Evolutionary conservation across 2,797 vertebrate genomes (phyloP), one percentile per base, ranked within the genome.

Genomic region (Alcedo atthis): DNA sequence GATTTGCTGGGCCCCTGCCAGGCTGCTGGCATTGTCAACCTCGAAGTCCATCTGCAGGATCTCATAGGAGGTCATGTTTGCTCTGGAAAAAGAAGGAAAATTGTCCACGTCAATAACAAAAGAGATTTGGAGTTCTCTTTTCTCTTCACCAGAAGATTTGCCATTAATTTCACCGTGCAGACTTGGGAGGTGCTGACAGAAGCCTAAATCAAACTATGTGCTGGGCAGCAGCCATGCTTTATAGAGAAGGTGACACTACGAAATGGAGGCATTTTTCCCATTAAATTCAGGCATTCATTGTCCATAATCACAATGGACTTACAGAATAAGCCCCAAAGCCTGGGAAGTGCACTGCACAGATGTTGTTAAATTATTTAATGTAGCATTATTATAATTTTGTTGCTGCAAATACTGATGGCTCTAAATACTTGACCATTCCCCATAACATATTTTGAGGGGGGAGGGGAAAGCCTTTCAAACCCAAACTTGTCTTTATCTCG

Each of bases 1-100:
- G 14, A 99, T 97, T 21, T 98, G 98, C 96, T 99, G 99, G 16
- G 98, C 98, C 6, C 98, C 98, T 1, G 98, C 98, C 96, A 98
- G 96, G 83, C 97, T 98, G 76, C 99, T 99, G 63, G 98, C 97
- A 48, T 99, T 99, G 96, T 99, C 98, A 0, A 99, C 95, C 91
- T 99, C 98, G 24, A 99, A 99, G 87, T 99, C 99, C 97, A 99
- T 98, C 97, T 99, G 98, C 97, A 99, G 98, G 97, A 99, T 98
- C 96, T 99, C 99, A 1, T 98, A 98, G 35, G 98, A 97, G 20
- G 98, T 96, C 37, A 93, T 97, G 22, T 99, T 98, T 73, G 93
- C 93, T 94, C 99, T 99, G 96, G 32, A 32, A 81, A 80, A 22
- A 74, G 73, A 21, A 21, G 11, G 5, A 26, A 15, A 24, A 3